Evolutionary conservation across 2,113 vertebrate genomes (phyloP).

Genomic region (Haemorhous mexicanus): DNA sequence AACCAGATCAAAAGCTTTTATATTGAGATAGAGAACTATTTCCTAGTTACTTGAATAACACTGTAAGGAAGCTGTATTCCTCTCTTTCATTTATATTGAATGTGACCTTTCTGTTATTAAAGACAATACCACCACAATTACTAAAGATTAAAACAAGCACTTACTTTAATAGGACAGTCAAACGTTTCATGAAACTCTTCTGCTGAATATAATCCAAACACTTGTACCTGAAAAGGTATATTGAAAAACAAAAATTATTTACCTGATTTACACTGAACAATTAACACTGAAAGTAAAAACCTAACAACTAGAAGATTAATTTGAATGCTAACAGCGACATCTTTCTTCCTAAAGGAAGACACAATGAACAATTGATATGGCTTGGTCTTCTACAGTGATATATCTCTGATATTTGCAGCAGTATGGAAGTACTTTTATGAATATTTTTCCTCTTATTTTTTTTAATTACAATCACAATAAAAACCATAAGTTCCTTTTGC

Average conservation of each 20-base stretch:
- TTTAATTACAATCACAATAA: background rate
- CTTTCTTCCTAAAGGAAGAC: background rate
- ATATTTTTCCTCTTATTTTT: background rate
- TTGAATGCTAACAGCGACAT: background rate
- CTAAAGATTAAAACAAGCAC: constrained; percentile 58
- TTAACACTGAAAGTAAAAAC: background rate
- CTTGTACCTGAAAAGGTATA: constrained; percentile 83
- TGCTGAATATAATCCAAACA: constrained; percentile 92
- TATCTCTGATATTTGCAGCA: background rate
- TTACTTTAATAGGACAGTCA: constrained; percentile 98
- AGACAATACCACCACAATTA: constrained; percentile 1
- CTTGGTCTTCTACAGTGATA: background rate
- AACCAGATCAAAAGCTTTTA: constrained; percentile 42
- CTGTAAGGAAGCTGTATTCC: background rate
- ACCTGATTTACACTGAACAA: background rate
- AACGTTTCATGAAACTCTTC: constrained; percentile 97
- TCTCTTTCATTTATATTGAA: constrained; percentile 8
- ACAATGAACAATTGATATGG: background rate
- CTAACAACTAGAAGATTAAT: background rate
- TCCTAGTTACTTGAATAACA: constrained; percentile 23
- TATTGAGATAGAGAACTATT: constrained; percentile 3
- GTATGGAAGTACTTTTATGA: background rate
- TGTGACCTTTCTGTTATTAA: constrained; percentile 39
- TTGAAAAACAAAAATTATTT: background rate
- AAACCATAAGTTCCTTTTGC: background rate